phyloP scores from a whole-genome alignment of 2,113 vertebrate species.

The Oreocharis arfaki region DNA sequence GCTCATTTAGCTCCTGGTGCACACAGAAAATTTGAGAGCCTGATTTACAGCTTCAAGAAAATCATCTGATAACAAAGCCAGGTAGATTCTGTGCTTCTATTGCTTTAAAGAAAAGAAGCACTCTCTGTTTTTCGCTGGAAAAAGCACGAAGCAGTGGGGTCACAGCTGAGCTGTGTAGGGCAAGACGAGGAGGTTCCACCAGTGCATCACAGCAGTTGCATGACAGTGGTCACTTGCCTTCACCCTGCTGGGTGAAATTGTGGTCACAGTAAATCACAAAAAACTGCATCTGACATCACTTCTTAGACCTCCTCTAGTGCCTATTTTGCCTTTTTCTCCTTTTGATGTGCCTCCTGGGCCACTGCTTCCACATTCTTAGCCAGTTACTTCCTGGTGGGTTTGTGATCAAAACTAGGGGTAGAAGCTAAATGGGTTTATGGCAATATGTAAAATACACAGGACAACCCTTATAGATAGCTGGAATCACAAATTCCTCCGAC shows the following conservation, averaged over 20 bases:
- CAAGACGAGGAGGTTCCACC: neutral
- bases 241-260: neutral
- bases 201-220: neutral
- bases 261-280: neutral
- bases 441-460: neutral
- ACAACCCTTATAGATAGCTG: neutral
- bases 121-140: neutral
- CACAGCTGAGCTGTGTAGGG: neutral
- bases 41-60: neutral
- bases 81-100: neutral
- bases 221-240: neutral
- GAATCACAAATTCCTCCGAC: neutral
- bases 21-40: neutral
- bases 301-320: neutral
- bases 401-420: neutral
- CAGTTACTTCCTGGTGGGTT: neutral
- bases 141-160: neutral
- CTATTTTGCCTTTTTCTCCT: neutral
- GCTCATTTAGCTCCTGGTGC: constrained; percentile 27
- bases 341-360: neutral
- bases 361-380: neutral
- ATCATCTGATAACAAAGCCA: neutral
- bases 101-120: neutral
- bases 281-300: neutral
- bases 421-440: neutral